A percentile compares a stretch with the other conserved stretches of the same genome.
phyloP scores from a whole-genome alignment of 2,888 invertebrate species.

The Amiota minor region DNA sequence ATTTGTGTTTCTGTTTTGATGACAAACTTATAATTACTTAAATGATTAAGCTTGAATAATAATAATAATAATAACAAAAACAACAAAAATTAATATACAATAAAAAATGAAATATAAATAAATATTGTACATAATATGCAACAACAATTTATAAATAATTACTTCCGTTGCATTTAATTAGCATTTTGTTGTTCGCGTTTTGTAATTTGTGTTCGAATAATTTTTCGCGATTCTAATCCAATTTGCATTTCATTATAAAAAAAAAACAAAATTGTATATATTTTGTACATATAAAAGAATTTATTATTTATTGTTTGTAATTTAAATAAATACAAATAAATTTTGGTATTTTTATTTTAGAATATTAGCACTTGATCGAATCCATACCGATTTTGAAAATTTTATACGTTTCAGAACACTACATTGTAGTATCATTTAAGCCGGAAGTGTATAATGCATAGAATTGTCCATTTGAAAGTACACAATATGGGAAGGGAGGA shows the following conservation, averaged over 20 bases:
- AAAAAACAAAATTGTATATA: no score
- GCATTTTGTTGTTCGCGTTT: conserved; percentile 20
- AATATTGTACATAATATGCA: not conserved
- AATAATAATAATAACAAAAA: not conserved
- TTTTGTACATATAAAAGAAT: no score
- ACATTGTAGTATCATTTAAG: no score
- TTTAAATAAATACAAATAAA: no score
- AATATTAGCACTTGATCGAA: no score
- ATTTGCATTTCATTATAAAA: conserved; percentile 26
- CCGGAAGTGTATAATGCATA: no score
- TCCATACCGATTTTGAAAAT: no score
- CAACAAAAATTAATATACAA: conserved; percentile 16
- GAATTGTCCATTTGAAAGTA: no score
- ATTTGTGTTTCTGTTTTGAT: conserved; percentile 5
- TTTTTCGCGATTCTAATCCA: conserved; percentile 29
- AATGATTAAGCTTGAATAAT: conserved; percentile 24
- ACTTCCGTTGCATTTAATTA: conserved; percentile 28
- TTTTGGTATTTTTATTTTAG: no score
- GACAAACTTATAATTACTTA: conserved; percentile 35
- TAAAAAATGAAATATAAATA: not conserved
- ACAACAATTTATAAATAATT: conserved; percentile 29
- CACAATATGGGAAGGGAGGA: no score
- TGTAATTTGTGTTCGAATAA: conserved; percentile 28
- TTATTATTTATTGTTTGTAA: no score
- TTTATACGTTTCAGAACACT: no score